Evolutionary conservation across 1,140 invertebrate genomes (phyloP).

Genomic region (Hyphantria cunea): DNA sequence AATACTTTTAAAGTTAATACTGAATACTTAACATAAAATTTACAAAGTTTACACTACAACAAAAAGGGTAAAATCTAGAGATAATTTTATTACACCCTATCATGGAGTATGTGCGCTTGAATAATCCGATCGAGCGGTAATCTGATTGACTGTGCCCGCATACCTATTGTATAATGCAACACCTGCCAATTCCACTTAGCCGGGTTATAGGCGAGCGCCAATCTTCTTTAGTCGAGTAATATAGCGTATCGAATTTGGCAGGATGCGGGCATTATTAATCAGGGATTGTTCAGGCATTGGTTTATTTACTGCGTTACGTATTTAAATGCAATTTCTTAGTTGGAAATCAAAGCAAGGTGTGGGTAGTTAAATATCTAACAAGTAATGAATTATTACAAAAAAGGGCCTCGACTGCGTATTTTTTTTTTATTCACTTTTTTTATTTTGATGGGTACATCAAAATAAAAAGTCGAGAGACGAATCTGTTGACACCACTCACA

Average conservation of each 20-base stretch:
- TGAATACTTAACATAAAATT: no score
- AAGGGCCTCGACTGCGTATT: no score
- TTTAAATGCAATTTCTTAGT: no score
- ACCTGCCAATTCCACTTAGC: conserved; percentile 30
- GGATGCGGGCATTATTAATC: conserved; percentile 15
- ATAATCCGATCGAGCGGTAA: conserved; percentile 21
- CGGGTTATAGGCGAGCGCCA: conserved; percentile 13
- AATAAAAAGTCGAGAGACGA: no score
- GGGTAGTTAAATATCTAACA: no score
- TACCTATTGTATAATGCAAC: conserved; percentile 2
- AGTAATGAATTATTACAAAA: no score
- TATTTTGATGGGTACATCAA: no score
- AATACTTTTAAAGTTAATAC: no score
- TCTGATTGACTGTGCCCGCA: conserved; percentile 16
- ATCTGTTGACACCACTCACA: no score
- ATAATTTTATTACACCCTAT: conserved; percentile 12
- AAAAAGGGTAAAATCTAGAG: background rate
- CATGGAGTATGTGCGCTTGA: conserved; percentile 6
- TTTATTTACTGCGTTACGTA: conserved; percentile 2
- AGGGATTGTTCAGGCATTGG: conserved; percentile 1
- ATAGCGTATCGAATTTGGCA: conserved; percentile 3
- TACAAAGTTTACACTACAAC: background rate
- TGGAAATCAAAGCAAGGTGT: no score
- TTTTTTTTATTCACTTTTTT: no score
- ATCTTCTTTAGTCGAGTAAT: conserved; percentile 19